Evolutionary conservation across 2,113 vertebrate species (phyloP).

Genomic region (Semnornis frantzii): DNA sequence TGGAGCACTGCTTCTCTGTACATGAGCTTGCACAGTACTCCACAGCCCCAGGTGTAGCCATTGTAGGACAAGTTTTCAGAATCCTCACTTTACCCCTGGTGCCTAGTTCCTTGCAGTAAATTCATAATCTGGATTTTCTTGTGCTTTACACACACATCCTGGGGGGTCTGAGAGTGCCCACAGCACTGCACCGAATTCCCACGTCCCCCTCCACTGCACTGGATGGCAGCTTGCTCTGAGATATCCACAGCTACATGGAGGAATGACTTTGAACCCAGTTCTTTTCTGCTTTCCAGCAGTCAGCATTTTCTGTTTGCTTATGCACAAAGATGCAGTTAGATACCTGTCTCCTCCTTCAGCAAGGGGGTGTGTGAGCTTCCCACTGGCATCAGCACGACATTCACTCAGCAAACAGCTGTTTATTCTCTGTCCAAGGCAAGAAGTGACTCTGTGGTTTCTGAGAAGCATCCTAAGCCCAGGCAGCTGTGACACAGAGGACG

Average conservation of each 20-base stretch:
- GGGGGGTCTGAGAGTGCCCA: background rate
- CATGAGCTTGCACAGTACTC: background rate
- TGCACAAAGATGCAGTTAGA: background rate
- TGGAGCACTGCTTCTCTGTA: background rate
- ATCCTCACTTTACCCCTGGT: background rate
- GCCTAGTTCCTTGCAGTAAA: background rate
- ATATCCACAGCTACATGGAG: background rate
- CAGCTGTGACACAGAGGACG: background rate
- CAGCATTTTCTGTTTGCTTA: background rate
- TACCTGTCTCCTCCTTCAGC: background rate
- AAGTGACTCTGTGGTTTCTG: constrained; percentile 40
- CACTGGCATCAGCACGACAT: background rate
- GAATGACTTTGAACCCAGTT: background rate
- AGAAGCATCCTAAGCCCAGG: constrained; percentile 4
- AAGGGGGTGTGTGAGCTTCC: background rate
- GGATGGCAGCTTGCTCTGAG: background rate
- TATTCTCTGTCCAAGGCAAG: constrained; percentile 42
- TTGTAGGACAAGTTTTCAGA: constrained; percentile 9
- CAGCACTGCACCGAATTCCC: background rate
- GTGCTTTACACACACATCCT: constrained; percentile 57
- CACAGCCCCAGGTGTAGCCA: background rate
- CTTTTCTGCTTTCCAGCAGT: background rate
- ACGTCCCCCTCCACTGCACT: background rate
- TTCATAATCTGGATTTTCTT: constrained; percentile 32
- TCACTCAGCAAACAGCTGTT: constrained; percentile 27